Base-by-base conservation (phyloP, 2,888 invertebrate genomes). In the Leucoma salicis region DNA sequence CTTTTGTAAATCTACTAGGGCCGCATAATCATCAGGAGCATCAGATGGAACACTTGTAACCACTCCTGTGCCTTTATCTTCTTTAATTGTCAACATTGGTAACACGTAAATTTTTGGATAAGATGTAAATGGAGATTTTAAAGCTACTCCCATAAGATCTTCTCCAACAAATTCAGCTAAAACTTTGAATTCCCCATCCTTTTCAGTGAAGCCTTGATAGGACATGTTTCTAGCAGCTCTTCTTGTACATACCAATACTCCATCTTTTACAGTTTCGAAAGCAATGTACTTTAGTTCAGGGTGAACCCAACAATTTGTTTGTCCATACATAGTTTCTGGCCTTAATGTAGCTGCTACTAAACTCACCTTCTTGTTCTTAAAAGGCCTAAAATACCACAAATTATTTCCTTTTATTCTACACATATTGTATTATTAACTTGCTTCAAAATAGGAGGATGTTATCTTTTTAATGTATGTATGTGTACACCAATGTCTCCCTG, bases 281-380 rank as follows among this genome's bases (percentile, higher is more conserved):
- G 96, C 98, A 53, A 99, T 93, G 73, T 99, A 99, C 55, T 93
- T 93, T 73, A 99, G 96, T 70, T 99, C 98, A 0, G 99, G 99
- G 70, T 95, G 95, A 2, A 99, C 81, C 98, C 99, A 99, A 78
- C 99, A 99, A 77, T 99, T 99, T 0, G 99, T 99, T 89, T 99
- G 99, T 0, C 99, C 99, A 74, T 99, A 99, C 99, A 99, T 99
- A 0, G 99, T 99, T 89, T 99, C 99, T 1, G 99, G 99, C 45
- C 99, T 92, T n/a, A 99, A 88, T 3, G 99, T 99, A 6, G 99
- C 99, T 12, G 99, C 99, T 8, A 99, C 98, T 47, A 99, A 90
- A 75, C 88, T 96, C n/a, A 97, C 91, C 46, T 91, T 76, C 70
- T 91, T 91, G 34, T 85, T 85, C 53, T 85, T 67, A 51, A 92